A percentile compares a stretch with the other conserved stretches of the same genome.
phyloP scores from a whole-genome alignment of 2,888 invertebrate genomes.

The Mythimna impura region DNA sequence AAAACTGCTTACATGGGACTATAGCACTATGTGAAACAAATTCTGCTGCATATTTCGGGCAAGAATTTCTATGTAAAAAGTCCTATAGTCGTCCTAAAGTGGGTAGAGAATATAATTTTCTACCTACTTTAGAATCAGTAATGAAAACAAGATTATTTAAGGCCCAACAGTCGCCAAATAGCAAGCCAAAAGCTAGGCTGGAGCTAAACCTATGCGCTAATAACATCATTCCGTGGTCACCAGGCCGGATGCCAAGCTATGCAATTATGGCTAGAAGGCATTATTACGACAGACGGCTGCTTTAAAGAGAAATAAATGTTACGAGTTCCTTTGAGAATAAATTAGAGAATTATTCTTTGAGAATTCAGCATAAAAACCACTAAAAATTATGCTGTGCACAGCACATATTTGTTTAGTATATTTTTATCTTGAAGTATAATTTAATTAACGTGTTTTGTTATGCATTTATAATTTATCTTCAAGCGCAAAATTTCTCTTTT shows the following conservation, averaged over 20 bases:
- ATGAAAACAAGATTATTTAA: conserved; percentile 24
- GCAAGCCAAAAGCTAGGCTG: conserved; percentile 36
- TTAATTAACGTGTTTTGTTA: too few relatives aligned
- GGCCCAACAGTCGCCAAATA: conserved; percentile 28
- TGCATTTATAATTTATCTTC: too few relatives aligned
- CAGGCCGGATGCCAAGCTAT: conserved; percentile 45
- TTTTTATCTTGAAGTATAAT: too few relatives aligned
- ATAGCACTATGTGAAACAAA: too few relatives aligned
- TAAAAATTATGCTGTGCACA: too few relatives aligned
- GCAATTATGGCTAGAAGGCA: conserved; percentile 42
- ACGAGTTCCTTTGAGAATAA: conserved; percentile 9
- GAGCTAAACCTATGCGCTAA: conserved; percentile 38
- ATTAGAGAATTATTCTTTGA: too few relatives aligned
- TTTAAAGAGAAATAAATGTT: conserved; percentile 24
- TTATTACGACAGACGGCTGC: conserved; percentile 30
- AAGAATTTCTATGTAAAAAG: neutral
- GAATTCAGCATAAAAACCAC: too few relatives aligned
- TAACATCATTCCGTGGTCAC: conserved; percentile 43
- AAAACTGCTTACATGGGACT: too few relatives aligned
- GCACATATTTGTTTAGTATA: too few relatives aligned
- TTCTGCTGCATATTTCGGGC: too few relatives aligned
- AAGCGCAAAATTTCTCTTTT: too few relatives aligned
- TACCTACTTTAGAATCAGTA: conserved; percentile 4
- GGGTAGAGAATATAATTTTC: neutral
- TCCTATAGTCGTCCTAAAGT: neutral